Conservation (phyloP, 1,140 invertebrate genomes). For the Platyscapa corneri region DNA sequence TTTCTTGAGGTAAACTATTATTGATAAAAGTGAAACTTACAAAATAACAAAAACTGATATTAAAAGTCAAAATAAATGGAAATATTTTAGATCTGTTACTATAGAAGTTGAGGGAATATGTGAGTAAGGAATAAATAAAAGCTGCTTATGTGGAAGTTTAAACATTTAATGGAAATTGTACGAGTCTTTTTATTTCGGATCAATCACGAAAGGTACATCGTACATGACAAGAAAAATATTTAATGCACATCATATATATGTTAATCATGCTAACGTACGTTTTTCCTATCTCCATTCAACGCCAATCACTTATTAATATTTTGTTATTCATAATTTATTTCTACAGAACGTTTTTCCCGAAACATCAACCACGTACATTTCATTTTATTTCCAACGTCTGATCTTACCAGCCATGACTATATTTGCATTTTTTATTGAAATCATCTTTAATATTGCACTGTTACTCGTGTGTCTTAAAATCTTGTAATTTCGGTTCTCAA, state of each 20-base stretch:
- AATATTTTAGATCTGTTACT: not conserved
- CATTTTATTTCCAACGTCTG: constrained; percentile 11
- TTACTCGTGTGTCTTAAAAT: constrained; percentile 13
- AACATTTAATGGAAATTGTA: constrained; percentile 48
- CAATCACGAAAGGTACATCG: constrained; percentile 46
- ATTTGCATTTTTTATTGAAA: no score
- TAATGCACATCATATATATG: constrained; percentile 47
- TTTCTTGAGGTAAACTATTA: no score
- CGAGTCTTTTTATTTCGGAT: constrained; percentile 44
- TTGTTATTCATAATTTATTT: constrained; percentile 24
- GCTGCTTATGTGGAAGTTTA: not conserved
- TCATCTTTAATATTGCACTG: constrained; percentile 21
- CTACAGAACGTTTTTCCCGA: constrained; percentile 36
- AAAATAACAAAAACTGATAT: not conserved
- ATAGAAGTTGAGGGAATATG: not conserved
- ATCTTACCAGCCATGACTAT: no score
- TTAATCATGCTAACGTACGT: constrained; percentile 38
- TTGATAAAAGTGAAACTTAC: no score
- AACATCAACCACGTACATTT: constrained; percentile 50
- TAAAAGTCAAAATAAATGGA: not conserved
- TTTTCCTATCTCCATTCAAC: constrained; percentile 45
- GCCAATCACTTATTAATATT: constrained; percentile 37
- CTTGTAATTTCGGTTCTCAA: constrained; percentile 19
- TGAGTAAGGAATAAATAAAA: not conserved
- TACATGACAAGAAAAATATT: constrained; percentile 51